Percentiles rank a stretch among this genome's conserved stretches.
Evolutionary conservation across 2,113 vertebrate species (phyloP).

Genomic region (Leucoraja erinaceus): DNA sequence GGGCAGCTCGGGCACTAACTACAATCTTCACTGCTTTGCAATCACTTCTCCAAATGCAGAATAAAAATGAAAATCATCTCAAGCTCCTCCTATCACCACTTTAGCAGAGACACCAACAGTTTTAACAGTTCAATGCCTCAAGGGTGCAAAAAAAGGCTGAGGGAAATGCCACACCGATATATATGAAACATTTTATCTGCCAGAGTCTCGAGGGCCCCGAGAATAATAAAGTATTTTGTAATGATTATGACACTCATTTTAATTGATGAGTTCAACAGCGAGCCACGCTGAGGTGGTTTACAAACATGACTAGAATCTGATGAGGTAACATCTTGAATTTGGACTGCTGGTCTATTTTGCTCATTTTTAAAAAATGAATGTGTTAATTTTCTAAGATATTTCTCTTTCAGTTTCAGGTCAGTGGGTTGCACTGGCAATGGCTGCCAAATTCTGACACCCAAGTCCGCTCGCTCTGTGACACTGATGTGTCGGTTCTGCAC

Average conservation of each 20-base stretch:
- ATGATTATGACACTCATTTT: background rate
- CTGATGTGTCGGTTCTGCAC: background rate
- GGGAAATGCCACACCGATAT: background rate
- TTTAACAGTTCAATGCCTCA: background rate
- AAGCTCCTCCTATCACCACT: background rate
- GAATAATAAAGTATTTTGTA: background rate
- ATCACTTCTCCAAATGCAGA: background rate
- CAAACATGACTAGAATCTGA: background rate
- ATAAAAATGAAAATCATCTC: background rate
- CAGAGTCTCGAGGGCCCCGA: background rate
- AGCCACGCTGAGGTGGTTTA: background rate
- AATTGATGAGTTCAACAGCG: background rate
- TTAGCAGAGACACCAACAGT: background rate
- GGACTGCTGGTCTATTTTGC: background rate
- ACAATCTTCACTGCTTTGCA: no score
- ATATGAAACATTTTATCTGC: background rate
- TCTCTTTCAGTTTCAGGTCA: background rate
- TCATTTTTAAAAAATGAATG: background rate
- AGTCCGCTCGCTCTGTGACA: background rate
- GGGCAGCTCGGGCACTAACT: background rate
- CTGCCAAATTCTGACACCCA: background rate
- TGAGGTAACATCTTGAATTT: background rate
- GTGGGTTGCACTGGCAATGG: background rate
- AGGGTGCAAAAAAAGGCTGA: background rate
- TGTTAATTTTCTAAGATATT: constrained; percentile 3